phyloP scores from a whole-genome alignment of 1,140 invertebrate species.

The Zaprionus gabonicus region DNA sequence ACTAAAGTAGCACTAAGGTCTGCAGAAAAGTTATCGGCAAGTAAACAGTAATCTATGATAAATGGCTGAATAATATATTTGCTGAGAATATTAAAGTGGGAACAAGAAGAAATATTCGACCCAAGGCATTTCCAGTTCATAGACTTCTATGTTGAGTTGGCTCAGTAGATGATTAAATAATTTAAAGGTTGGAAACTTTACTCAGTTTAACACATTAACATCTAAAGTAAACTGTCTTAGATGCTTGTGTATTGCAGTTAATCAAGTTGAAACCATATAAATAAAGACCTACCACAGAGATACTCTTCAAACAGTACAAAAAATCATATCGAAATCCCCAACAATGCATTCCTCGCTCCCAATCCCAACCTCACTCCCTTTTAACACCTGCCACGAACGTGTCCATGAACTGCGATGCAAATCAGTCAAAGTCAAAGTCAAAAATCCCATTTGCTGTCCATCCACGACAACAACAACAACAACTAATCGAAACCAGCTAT shows the following conservation, averaged over 20 bases:
- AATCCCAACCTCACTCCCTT: background rate
- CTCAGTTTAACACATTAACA: no score
- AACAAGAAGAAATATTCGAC: background rate
- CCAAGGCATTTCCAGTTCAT: background rate
- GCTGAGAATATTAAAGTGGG: background rate
- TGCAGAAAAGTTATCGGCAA: background rate
- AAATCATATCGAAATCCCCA: background rate
- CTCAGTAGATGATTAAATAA: no score
- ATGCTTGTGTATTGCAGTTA: no score
- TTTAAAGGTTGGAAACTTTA: no score
- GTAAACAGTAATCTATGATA: background rate
- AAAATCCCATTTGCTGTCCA: conserved; percentile 52
- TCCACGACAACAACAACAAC: conserved; percentile 5
- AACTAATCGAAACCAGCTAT: conserved; percentile 65
- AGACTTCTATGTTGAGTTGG: no score
- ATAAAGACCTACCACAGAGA: no score
- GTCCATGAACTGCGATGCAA: conserved; percentile 42
- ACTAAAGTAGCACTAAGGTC: background rate
- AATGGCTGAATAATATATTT: no score
- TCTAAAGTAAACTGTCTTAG: no score
- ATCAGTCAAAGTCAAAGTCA: conserved; percentile 52
- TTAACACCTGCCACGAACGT: conserved; percentile 13
- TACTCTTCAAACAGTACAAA: background rate
- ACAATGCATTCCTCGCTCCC: background rate
- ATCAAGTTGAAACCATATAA: background rate